Evolutionary conservation across 1,140 invertebrate species (phyloP).

Genomic region (Sogatella furcifera): DNA sequence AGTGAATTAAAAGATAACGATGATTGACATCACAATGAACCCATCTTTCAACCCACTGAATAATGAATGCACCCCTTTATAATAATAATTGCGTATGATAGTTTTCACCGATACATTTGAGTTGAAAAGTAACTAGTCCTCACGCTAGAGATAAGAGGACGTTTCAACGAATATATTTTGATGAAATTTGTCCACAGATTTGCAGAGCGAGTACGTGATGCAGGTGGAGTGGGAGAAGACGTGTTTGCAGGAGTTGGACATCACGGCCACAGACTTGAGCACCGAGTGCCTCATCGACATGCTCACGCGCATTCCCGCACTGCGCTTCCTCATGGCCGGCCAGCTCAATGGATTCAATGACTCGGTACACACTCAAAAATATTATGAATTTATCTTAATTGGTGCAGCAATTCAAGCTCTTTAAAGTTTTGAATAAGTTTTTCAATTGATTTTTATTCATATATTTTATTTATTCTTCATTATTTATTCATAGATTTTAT

Average conservation of each 20-base stretch:
- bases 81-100: too few species aligned
- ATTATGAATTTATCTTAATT: background rate
- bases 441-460: background rate
- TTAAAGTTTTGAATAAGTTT: too few species aligned
- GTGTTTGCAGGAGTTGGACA: conserved; percentile 85
- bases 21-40: too few species aligned
- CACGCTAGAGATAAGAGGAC: too few species aligned
- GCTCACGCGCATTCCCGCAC: conserved; percentile 72
- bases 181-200: conserved; percentile 51
- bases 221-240: conserved; percentile 98
- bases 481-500: too few species aligned
- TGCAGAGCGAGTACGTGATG: conserved; percentile 84
- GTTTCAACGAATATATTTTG: background rate
- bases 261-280: conserved; percentile 91
- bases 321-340: conserved; percentile 86
- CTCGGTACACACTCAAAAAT: conserved; percentile 41
- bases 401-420: background rate
- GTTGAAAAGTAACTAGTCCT: too few species aligned
- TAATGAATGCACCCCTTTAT: too few species aligned
- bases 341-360: conserved; percentile 97
- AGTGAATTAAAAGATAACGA: too few species aligned
- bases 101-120: too few species aligned
- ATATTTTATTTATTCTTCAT: too few species aligned
- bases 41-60: too few species aligned
- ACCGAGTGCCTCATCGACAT: conserved; percentile 90